Base-by-base conservation (phyloP, 2,888 invertebrate genomes). In the Drosophila imparisetae region DNA sequence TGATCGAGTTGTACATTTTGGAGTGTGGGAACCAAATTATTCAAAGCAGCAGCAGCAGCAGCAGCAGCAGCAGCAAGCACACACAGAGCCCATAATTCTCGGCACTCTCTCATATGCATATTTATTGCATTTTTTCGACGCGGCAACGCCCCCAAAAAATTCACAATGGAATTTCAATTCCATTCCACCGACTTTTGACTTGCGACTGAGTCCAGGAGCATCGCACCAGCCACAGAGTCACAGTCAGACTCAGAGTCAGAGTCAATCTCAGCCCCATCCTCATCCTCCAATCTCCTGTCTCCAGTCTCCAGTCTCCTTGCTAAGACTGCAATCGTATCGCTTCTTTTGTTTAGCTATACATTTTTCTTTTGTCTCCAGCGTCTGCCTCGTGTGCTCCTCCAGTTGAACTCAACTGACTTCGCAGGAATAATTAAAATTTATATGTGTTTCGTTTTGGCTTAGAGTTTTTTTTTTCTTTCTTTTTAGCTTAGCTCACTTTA, bases 41-140 rank as follows among this genome's bases (percentile, higher is more conserved):
- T 92, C 89, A 92, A 91, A 91, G 91, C 87, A 68, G 52, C n/a
- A 52, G 30, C 29, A 49, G 27, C n/a, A 55, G 15, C n/a, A 52
- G 30, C 29, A 49, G 27, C n/a, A 55, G 15, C 21, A 40, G 21
- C 21, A 40, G 21, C n/a, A 40, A 54, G n/a, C 62, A 52, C 55
- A 58, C 66, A 74, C 49, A 68, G 64, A 24, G 45, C 15, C 67
- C 75, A 78, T 78, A 81, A 78, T 73, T 79, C 81, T 75, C 66
- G 58, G 59, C 71, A 68, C 82, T 81, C 88, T 83, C 91, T 92
- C 90, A 91, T 91, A 91, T 92, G 91, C 91, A 91, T 91, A 91
- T 91, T 91, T 91, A 91, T 91, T 91, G 92, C 92, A 91, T 91
- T 92, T 91, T 45, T 91, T 91, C 89, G 89, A 90, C 89, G 82